A percentile compares a stretch with the other conserved stretches of the same genome.
phyloP scores from a whole-genome alignment of 2,797 vertebrate genomes.

The Mormyrops attenuatus region DNA sequence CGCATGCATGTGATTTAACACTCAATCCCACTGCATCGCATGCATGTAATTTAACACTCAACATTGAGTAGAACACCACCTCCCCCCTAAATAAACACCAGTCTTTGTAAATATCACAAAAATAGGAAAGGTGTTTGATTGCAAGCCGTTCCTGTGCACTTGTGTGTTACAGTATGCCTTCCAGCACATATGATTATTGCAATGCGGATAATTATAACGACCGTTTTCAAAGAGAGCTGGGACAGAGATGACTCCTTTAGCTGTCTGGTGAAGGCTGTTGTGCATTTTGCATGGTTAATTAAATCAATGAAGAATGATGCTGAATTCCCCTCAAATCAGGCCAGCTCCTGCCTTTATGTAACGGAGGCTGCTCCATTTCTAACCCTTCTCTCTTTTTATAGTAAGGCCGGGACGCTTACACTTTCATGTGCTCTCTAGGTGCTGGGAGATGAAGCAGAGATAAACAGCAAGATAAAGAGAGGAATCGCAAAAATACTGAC shows the following conservation, averaged over 20 bases:
- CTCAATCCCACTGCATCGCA: not conserved
- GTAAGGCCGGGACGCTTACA: not conserved
- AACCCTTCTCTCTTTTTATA: not conserved
- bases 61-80: not conserved
- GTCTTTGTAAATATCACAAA: not conserved
- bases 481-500: not conserved
- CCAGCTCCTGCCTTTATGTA: not conserved
- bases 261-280: not conserved
- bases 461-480: not conserved
- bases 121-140: not conserved
- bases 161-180: not conserved
- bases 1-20: too few species aligned
- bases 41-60: slow-evolving; percentile 1
- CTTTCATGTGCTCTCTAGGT: not conserved
- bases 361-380: not conserved
- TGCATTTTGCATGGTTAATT: not conserved
- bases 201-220: not conserved
- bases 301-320: not conserved
- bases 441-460: not conserved
- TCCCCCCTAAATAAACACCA: not conserved
- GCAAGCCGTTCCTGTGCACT: not conserved
- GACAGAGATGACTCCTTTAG: not conserved
- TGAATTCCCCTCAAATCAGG: not conserved
- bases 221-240: not conserved
- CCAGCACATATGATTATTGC: not conserved